Percentiles rank a stretch among this genome's conserved stretches.
phyloP scores from a whole-genome alignment of 2,888 invertebrate species.

The Deroplatys truncata region DNA sequence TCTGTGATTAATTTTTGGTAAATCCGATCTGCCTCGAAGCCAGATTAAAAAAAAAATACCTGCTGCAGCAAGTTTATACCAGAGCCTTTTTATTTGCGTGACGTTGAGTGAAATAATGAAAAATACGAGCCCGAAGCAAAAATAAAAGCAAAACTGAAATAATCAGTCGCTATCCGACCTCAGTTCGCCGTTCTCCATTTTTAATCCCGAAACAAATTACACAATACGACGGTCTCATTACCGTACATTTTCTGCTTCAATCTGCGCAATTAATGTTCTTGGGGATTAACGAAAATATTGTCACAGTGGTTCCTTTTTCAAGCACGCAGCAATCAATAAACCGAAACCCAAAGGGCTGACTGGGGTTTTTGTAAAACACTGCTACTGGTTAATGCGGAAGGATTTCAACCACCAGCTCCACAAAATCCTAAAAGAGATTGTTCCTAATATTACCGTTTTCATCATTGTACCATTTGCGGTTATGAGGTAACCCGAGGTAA shows the following conservation, averaged over 20 bases:
- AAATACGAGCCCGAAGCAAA: not conserved
- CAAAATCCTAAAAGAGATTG: not conserved
- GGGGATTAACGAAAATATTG: not conserved
- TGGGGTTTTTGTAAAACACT: not conserved
- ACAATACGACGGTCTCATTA: not conserved
- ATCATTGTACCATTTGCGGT: not conserved
- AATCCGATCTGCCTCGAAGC: not conserved
- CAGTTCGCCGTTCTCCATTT: not conserved
- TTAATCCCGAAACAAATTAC: conserved; percentile 11
- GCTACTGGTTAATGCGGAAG: not conserved
- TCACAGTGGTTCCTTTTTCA: not conserved
- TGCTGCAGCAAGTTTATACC: not conserved
- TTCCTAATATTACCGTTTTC: not conserved
- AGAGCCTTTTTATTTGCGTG: not conserved
- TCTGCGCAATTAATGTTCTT: not conserved
- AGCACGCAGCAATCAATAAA: not conserved
- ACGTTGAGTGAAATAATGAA: not conserved
- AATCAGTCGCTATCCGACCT: not conserved
- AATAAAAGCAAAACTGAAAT: not conserved
- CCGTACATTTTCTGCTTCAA: not conserved
- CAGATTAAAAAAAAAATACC: not conserved
- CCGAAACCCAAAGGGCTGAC: not conserved
- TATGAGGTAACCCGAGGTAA: not conserved
- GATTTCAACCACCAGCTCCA: not conserved
- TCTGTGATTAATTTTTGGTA: conserved; percentile 13